Evolutionary conservation across 1,140 invertebrate genomes (phyloP), one percentile per base, ranked within the genome.

Genomic region (Musca domestica): DNA sequence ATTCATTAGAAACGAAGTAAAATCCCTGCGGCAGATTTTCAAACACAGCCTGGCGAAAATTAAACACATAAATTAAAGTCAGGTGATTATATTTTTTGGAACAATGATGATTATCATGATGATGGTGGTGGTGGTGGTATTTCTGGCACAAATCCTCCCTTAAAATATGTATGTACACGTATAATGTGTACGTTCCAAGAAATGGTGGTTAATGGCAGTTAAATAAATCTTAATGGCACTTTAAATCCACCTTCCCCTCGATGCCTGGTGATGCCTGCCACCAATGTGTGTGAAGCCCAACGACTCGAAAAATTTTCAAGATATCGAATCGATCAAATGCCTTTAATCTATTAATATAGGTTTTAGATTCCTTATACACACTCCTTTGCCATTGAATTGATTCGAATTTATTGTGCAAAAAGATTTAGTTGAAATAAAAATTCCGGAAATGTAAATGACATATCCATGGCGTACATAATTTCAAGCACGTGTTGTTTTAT

Each of bases 201-300:
- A 27, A 56, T 56, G 52, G 52, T 27, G 52, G 52, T 56, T 56
- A 56, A 56, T 56, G 52, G 23, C 52, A 27, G 52, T 56, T n/a
- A 56, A 56, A 56, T 56, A 56, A 56, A 56, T 56, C 52, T 56
- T 56, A 56, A 56, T 56, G 52, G 15, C 52, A 56, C 23, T 27
- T 56, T 27, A 56, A 56, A 56, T 56, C 52, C 52, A 56, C 52
- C 52, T 56, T 27, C 52, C 23, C 52, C 23, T 27, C 27, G n/a
- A n/a, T n/a, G n/a, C n/a, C 25, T 41, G 5, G 25, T 27, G 52
- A 56, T 56, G 51, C 12, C 12, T 22, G 25, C 23, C 7, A 25
- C 25, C 14, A 54, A 54, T 23, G 20, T 41, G 10, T 12, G 19
- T 19, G n/a, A n/a, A n/a, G n/a, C n/a, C n/a, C n/a, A n/a, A n/a